Evolutionary conservation across 2,797 vertebrate genomes (phyloP), one percentile per base, ranked within the genome.

Genomic region (Epinephelus malabaricus): DNA sequence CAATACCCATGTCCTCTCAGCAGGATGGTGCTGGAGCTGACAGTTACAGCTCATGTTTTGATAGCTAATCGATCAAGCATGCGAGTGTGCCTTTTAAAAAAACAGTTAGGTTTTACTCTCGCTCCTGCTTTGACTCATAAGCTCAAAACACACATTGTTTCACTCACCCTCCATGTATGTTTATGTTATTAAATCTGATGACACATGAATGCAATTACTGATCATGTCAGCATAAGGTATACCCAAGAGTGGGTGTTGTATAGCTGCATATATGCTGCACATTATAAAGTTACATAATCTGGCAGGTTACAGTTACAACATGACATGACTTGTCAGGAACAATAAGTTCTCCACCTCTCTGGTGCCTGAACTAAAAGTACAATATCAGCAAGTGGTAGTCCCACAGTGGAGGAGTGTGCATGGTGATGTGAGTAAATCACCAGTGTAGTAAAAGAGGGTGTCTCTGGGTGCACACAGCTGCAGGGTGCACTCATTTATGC

Each of bases 11-110:
- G 27, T 47, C 13, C 2, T 30, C 43, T 76, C 17, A 43, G 15
- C n/a, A 47, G 12, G 15, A 40, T 30, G 14, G 9, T 5, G 25
- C n/a, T 45, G 25, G 17, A 49, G 27, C 23, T 15, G 17, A 50
- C 18, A 45, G 25, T 25, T 15, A 40, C 1, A 15, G 59, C 45
- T 50, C 47, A 4, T 56, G 78, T 85, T 84, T 70, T 53, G 13
- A 71, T 27, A 78, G 61, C 46, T 67, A 27, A 86, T 76, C 0
- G 25, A 8, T 86, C 60, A 84, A 49, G 58, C 69, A 76, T 74
- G 64, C 73, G 5, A 47, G 46, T 3, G 38, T 15, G 25, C 27
- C 4, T 69, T 69, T 47, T 1, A n/a, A 50, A 61, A 40, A 53
- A 6, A 34, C 34, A 38, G 4, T 11, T 30, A 45, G 1, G 2